Evolutionary conservation across 2,888 invertebrate genomes (phyloP), one percentile per base, ranked within the genome.

Genomic region (Xestoiulus laeticollis): DNA sequence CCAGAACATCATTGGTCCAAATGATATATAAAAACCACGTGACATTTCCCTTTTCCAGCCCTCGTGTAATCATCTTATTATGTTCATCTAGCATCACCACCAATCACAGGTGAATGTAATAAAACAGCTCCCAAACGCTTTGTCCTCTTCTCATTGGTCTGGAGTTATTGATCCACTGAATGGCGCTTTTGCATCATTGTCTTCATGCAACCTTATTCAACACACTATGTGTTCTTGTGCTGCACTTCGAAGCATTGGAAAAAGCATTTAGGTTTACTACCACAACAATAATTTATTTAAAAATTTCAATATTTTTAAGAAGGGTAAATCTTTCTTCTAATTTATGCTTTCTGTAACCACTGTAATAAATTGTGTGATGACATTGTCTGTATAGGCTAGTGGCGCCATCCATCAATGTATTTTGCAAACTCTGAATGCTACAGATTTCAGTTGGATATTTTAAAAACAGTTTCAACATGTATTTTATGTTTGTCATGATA

Each of bases 11-110:
- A 85, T 85, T 85, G 43, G 85, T 85, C 26, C 85, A 22, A 22
- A 26, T 12, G 85, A 10, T 12, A 44, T 85, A 38, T 19, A 44
- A 38, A 85, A 19, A 22, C 22, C 85, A 85, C 85, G 44, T 85
- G 85, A 26, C 85, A 44, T 85, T 85, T 85, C 85, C 43, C 43
- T 85, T 43, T 38, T n/a, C 44, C 85, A 22, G 43, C 85, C 85
- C 44, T 44, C 38, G 26, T 38, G 85, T 26, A 85, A 85, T 85
- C 85, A 85, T 85, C 85, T 85, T 85, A 85, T 85, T 85, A 85
- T 85, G 85, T 85, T 85, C 85, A 85, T 38, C 44, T 38, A 85
- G 44, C 44, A 44, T 38, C 85, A 44, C 85, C 85, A 85, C 85
- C 85, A 85, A 85, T 85, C 85, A 85, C 43, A 38, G 78, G 78